phyloP scores from a whole-genome alignment of 2,797 vertebrate genomes.

The Natrix natrix region DNA sequence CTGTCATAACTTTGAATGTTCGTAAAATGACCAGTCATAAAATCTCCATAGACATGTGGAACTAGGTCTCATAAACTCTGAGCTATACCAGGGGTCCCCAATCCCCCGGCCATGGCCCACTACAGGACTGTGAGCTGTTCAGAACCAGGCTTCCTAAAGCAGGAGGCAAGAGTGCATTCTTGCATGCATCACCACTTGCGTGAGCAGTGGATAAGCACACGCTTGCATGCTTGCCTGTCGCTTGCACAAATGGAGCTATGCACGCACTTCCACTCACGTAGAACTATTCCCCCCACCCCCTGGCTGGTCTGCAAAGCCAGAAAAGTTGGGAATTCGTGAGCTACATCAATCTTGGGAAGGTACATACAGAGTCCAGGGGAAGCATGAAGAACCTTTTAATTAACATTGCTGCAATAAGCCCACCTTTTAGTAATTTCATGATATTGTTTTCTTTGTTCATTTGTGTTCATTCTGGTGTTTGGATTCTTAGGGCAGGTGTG shows the following conservation, averaged over 20 bases:
- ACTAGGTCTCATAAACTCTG: neutral
- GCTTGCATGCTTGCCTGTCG: rapidly evolving
- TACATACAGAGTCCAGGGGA: neutral
- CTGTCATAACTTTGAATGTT: neutral
- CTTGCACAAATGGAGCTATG: too few species aligned
- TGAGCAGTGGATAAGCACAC: too few species aligned
- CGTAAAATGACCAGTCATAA: neutral
- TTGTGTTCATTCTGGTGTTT: neutral
- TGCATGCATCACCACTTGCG: too few species aligned
- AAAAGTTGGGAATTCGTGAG: neutral
- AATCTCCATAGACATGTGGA: neutral
- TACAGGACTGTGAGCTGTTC: neutral
- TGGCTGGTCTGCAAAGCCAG: neutral
- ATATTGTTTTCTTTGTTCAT: neutral
- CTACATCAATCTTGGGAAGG: neutral
- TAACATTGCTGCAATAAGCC: neutral
- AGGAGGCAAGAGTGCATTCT: too few species aligned
- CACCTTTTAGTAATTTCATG: neutral
- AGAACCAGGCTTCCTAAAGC: neutral
- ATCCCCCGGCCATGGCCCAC: rapidly evolving
- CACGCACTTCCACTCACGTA: too few species aligned
- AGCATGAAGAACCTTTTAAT: neutral
- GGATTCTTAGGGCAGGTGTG: neutral
- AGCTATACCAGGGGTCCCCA: neutral
- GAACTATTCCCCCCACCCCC: too few species aligned